Evolutionary conservation across 1,140 invertebrate genomes (phyloP), one percentile per base, ranked within the genome.

Genomic region (Lucilia sericata): DNA sequence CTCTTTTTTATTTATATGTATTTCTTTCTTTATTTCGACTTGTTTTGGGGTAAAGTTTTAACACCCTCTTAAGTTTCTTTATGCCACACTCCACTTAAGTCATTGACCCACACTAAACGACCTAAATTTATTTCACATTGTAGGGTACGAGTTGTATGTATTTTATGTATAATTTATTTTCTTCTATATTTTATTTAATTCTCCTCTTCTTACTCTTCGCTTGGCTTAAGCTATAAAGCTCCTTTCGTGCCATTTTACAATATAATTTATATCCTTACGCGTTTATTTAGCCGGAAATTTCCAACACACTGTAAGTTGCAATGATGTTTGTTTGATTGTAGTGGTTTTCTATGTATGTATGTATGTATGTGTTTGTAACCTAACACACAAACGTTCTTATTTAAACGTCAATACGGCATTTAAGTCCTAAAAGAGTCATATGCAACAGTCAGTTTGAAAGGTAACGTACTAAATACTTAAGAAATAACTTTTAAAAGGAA

Each of bases 41-140:
- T 60, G 13, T 5, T 14, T 3, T 42, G 42, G 42, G 25, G 42
- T 10, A 42, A 42, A 42, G 42, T 42, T 55, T 55, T 14, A 55
- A 55, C 51, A 55, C 51, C 51, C 51, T 55, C 51, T 49, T 14
- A 9, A 55, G 13, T 55, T 17, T 55, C 17, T 70, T 42, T 7
- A 42, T 42, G 42, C 42, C 42, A 42, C 42, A 42, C 65, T 21
- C 21, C 21, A 70, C 9, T 80, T 80, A 25, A 80, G 76, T 80
- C 76, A 80, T 80, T 80, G 76, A 80, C 76, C 76, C 76, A 80
- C 76, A 80, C 76, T 80, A 13, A 51, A 49, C 76, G 76, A 80
- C 76, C 76, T 51, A 80, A 49, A 80, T 51, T 80, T 49, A 19
- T 51, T 80, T 49, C 5, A 36, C n/a, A 5, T 49, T 4, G 42